Conservation (phyloP, 2,797 vertebrate genomes). For the Sebastolobus altivelis region DNA sequence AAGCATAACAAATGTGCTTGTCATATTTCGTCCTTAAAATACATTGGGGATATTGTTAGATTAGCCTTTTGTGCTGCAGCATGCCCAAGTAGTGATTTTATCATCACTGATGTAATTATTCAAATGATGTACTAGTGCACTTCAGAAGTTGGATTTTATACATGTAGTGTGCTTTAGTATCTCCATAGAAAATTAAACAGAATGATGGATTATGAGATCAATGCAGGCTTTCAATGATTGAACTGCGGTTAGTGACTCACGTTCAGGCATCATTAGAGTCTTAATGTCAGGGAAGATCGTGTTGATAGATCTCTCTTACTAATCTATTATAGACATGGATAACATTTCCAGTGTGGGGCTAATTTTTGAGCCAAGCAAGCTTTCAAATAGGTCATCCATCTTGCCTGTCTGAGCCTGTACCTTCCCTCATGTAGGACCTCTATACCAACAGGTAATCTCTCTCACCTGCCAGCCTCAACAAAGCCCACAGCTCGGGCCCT, state of each 20-base stretch:
- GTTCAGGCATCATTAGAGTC: constrained; percentile 51
- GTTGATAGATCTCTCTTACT: constrained; percentile 52
- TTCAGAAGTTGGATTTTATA: constrained; percentile 51
- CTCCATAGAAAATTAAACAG: constrained; percentile 48
- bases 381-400: constrained; percentile 49
- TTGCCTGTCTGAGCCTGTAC: constrained; percentile 73
- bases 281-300: constrained; percentile 48
- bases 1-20: constrained; percentile 11
- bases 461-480: constrained; percentile 71
- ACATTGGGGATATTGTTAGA: constrained; percentile 11
- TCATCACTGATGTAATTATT: constrained; percentile 36
- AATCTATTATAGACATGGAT: constrained; percentile 50
- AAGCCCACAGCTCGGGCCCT: constrained; percentile 54
- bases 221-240: constrained; percentile 44
- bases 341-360: constrained; percentile 37
- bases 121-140: constrained; percentile 18
- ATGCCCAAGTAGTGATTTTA: constrained; percentile 24
- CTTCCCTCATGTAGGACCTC: constrained; percentile 58
- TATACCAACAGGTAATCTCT: constrained; percentile 75
- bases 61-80: constrained; percentile 8
- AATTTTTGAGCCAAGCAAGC: constrained; percentile 23
- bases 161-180: constrained; percentile 20
- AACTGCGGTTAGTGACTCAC: constrained; percentile 48
- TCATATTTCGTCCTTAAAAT: constrained; percentile 25
- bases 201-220: constrained; percentile 60